Conservation (phyloP, 37 sponge, comb jelly and placozoan genomes). For the Trichoplax adhaerens region DNA sequence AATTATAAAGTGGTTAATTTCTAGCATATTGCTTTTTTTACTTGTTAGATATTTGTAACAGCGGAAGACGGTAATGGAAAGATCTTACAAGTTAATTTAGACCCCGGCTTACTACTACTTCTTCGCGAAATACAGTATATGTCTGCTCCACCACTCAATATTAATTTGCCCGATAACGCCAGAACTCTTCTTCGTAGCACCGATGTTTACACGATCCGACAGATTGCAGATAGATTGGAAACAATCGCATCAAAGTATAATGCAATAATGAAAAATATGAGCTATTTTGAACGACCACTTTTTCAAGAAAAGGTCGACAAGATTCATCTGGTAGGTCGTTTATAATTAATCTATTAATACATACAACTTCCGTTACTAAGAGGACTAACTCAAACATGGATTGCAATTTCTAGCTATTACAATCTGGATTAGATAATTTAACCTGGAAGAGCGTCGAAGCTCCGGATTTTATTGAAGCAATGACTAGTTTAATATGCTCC, state of each 20-base stretch:
- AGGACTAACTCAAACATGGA: too few relatives aligned
- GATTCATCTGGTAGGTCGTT: too few relatives aligned
- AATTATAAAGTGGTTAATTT: not conserved
- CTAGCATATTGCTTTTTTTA: not conserved
- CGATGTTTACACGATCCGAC: slow-evolving; percentile 5
- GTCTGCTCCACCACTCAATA: slow-evolving; percentile 16
- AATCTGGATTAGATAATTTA: not conserved
- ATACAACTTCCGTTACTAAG: too few relatives aligned
- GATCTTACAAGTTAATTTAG: slow-evolving; percentile 29
- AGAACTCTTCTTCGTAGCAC: slow-evolving; percentile 5
- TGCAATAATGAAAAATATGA: not conserved
- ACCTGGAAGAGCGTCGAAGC: slow-evolving; percentile 24
- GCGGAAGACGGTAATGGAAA: slow-evolving; percentile 8
- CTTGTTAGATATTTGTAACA: too few relatives aligned
- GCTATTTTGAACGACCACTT: not conserved
- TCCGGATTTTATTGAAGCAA: slow-evolving; percentile 25
- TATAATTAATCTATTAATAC: too few relatives aligned
- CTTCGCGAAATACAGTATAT: slow-evolving; percentile 27
- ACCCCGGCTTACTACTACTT: slow-evolving; percentile 23
- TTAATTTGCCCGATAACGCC: slow-evolving; percentile 11
- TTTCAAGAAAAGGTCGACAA: slow-evolving; percentile 2
- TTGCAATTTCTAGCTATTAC: too few relatives aligned
- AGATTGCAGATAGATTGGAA: not conserved
- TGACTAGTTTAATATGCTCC: slow-evolving; percentile 15
- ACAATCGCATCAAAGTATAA: slow-evolving; percentile 3